Evolutionary conservation across 2,113 vertebrate genomes (phyloP).

Genomic region (Helogale parvula): DNA sequence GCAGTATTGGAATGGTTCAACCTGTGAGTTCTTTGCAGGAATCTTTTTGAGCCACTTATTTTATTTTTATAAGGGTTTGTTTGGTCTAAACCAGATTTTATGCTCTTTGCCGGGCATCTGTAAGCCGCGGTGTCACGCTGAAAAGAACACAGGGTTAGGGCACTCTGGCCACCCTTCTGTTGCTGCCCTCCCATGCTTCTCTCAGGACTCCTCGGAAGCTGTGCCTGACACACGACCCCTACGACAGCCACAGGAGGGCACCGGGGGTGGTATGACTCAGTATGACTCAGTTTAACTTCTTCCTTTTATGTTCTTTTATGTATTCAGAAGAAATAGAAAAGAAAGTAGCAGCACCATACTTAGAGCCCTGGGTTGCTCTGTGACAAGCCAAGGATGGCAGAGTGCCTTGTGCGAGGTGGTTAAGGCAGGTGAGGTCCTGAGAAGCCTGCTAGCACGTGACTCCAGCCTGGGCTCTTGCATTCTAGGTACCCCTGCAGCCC

Average conservation of each 20-base stretch:
- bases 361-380: neutral
- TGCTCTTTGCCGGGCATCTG: neutral
- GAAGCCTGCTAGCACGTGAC: neutral
- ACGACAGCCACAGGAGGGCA: neutral
- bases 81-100: neutral
- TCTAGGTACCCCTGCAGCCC: neutral
- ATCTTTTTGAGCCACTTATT: neutral
- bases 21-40: neutral
- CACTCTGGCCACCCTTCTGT: neutral
- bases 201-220: neutral
- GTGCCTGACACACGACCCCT: neutral
- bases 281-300: neutral
- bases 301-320: neutral
- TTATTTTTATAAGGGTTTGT: neutral
- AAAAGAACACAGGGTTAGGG: neutral
- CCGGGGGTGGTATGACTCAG: neutral
- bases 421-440: neutral
- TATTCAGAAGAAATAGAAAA: neutral
- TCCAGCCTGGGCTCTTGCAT: neutral
- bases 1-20: neutral
- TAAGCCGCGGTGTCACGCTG: accelerated
- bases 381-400: neutral
- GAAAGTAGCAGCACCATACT: neutral
- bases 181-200: neutral
- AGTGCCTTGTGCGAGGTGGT: neutral